A percentile compares a stretch with the other conserved stretches of the same genome.
Evolutionary conservation across 2,888 invertebrate genomes (phyloP).

Genomic region (Celastrina argiolus): DNA sequence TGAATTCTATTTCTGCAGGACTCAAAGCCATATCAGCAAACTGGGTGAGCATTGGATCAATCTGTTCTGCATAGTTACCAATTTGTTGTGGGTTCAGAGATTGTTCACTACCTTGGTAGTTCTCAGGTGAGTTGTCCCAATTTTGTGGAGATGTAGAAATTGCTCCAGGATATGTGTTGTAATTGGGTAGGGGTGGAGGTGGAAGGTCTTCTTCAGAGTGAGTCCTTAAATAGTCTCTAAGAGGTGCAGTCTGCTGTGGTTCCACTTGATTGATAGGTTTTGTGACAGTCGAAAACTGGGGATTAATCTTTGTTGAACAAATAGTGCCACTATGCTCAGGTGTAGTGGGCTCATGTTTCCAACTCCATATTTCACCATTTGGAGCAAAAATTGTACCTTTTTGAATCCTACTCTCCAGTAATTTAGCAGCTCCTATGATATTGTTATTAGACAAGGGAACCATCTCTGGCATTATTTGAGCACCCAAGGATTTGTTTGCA

Average conservation of each 20-base stretch:
- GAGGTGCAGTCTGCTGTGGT: slow-evolving; percentile 66
- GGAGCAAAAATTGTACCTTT: slow-evolving; percentile 74
- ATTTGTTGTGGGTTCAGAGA: slow-evolving; percentile 44
- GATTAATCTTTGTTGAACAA: slow-evolving; percentile 68
- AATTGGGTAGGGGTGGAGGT: slow-evolving; percentile 68
- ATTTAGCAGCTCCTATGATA: slow-evolving; percentile 58
- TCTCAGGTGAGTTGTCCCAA: slow-evolving; percentile 48
- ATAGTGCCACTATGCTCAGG: slow-evolving; percentile 68
- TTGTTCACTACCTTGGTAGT: slow-evolving; percentile 42
- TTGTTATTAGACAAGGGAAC: slow-evolving; percentile 66
- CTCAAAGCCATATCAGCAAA: slow-evolving; percentile 59
- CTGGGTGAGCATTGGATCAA: slow-evolving; percentile 61
- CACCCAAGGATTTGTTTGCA: slow-evolving; percentile 64
- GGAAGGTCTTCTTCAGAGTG: slow-evolving; percentile 64
- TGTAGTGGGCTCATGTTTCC: slow-evolving; percentile 72
- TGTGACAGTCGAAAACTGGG: slow-evolving; percentile 65
- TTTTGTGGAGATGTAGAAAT: slow-evolving; percentile 38
- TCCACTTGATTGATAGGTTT: slow-evolving; percentile 66
- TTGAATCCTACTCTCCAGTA: slow-evolving; percentile 62
- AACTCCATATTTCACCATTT: slow-evolving; percentile 74
- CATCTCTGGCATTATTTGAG: slow-evolving; percentile 65
- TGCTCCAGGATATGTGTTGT: slow-evolving; percentile 66
- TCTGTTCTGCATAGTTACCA: slow-evolving; percentile 47
- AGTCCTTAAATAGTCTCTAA: slow-evolving; percentile 58
- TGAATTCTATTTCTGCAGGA: slow-evolving; percentile 65